Base-by-base conservation (phyloP, 2,113 vertebrate species). In the Lethenteron reissneri region DNA sequence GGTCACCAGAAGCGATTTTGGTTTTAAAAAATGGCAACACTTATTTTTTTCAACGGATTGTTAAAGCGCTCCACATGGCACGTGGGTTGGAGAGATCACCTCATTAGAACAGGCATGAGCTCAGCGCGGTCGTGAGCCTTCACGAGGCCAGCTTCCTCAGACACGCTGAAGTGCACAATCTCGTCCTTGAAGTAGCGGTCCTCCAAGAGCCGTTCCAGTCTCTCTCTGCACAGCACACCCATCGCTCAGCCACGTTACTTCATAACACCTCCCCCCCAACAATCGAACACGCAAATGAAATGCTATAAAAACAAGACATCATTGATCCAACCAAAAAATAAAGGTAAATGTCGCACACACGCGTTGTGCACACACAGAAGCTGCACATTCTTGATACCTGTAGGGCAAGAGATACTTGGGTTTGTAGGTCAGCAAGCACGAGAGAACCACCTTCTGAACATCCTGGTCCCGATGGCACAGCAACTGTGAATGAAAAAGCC, bases 131-230 rank as follows among this genome's bases (percentile, higher is more conserved):
- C 88, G 1, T 82, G 80, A n/a, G 76, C 72, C 75, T 88, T 84
- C 4, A 99, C 84, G 21, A 89, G 79, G 2, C 82, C 21, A 0
- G 81, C 87, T 72, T 96, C 90, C 77, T 94, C 92, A 12, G 89
- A 86, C 76, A 97, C 87, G 78, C 83, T 90, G 76, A 97, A 97
- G 80, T 86, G 88, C 17, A 89, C 82, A 14, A 97, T 89, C 80
- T 96, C 92, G 74, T 95, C 90, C 78, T 95, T 97, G 80, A 99
- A 96, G 76, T 79, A 84, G 79, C 84, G 91, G 79, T 99, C 92
- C 1, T 97, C 86, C 75, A 99, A 80, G 0, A 99, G 79, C 64
- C 83, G 84, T 79, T 88, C 80, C n/a, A 99, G 83, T 73, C 90
- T 92, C 76, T 90, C 90, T 78, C 94, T 99, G 76, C 74, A 73